phyloP scores from a whole-genome alignment of 2,888 invertebrate species.

The Pinctada fucata region DNA sequence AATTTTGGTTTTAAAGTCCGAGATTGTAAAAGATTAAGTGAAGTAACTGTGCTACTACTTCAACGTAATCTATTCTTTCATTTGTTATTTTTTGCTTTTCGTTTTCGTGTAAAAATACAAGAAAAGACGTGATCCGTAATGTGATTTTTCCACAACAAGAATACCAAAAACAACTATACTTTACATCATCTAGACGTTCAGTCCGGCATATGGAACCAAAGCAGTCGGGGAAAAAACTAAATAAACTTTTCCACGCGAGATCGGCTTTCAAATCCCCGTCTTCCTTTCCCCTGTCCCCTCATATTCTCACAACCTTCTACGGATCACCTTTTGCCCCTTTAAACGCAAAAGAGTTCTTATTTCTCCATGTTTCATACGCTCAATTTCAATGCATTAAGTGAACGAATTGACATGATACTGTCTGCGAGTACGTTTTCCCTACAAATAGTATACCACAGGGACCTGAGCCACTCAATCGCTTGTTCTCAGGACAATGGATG shows the following conservation, averaged over 20 bases:
- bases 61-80: too few species aligned
- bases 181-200: too few species aligned
- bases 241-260: not conserved
- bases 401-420: not conserved
- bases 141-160: too few species aligned
- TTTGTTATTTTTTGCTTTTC: too few species aligned
- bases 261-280: not conserved
- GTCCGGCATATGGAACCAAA: too few species aligned
- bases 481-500: not conserved
- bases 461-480: not conserved
- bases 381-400: not conserved
- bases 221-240: not conserved
- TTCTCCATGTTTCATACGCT: not conserved
- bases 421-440: not conserved
- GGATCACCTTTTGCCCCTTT: constrained; percentile 1
- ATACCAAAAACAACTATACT: too few species aligned
- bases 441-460: not conserved
- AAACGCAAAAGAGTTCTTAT: not conserved
- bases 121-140: too few species aligned
- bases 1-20: too few species aligned
- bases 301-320: not conserved
- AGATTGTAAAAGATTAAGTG: too few species aligned
- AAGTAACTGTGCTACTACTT: too few species aligned
- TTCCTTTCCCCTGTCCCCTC: not conserved
- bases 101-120: too few species aligned